Conservation (phyloP, 2,888 invertebrate species). For the Griposia aprilina region DNA sequence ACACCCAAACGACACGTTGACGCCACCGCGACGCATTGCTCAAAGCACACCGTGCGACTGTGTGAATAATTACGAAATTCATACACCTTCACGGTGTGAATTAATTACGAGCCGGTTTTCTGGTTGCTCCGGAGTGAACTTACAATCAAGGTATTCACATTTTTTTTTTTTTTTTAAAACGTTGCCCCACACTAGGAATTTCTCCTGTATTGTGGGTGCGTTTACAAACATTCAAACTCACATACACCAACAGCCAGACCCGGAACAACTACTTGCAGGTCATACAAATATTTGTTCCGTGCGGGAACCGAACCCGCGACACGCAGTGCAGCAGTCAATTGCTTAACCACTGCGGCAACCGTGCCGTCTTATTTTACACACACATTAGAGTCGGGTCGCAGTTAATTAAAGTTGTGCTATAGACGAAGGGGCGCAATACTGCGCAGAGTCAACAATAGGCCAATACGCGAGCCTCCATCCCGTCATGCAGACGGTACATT, state of each 20-base stretch:
- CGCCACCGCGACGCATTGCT: constrained; percentile 45
- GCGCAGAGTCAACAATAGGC: constrained; percentile 10
- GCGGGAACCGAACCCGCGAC: no score
- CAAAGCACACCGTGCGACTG: constrained; percentile 36
- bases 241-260: no score
- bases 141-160: constrained; percentile 37
- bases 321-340: no score
- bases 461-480: constrained; percentile 11
- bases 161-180: no score
- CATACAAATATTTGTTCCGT: no score
- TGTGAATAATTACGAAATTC: constrained; percentile 64
- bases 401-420: constrained; percentile 40
- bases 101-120: constrained; percentile 46
- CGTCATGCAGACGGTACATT: constrained; percentile 4
- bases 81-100: constrained; percentile 41
- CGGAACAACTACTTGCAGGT: no score
- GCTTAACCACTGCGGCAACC: no score
- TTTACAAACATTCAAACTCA: no score
- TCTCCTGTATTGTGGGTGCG: no score
- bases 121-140: constrained; percentile 30
- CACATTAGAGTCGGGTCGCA: constrained; percentile 28
- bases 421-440: not conserved
- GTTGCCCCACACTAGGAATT: no score
- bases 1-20: constrained; percentile 53
- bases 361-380: no score